phyloP scores from a whole-genome alignment of 1,140 invertebrate species.

The Wasmannia auropunctata region DNA sequence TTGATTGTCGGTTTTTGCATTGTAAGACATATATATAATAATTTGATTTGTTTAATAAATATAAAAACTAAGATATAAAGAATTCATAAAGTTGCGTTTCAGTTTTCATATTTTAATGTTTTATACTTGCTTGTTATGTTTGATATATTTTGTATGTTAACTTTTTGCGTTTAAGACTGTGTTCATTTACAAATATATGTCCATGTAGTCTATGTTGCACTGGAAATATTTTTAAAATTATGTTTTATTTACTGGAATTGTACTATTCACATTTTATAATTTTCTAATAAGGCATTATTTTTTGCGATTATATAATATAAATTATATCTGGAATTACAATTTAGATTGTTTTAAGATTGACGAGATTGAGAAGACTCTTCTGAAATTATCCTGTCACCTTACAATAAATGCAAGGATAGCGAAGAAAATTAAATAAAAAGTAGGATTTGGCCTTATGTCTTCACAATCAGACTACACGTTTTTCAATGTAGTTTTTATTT shows the following conservation, averaged over 20 bases:
- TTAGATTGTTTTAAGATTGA: no score
- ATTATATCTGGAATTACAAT: neutral
- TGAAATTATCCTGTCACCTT: neutral
- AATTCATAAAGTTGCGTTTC: neutral
- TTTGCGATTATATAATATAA: neutral
- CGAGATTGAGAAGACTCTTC: neutral
- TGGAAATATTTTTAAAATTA: neutral
- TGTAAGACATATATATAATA: neutral
- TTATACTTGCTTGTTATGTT: neutral
- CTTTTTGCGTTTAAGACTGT: neutral
- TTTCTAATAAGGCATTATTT: neutral
- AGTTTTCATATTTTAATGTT: constrained; percentile 7
- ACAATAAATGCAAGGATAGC: neutral
- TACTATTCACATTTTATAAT: neutral
- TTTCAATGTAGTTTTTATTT: constrained; percentile 75
- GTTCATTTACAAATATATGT: neutral
- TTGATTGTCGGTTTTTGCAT: neutral
- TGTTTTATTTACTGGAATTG: neutral
- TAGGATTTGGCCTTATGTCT: neutral
- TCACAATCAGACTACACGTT: constrained; percentile 15
- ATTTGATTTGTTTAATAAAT: neutral
- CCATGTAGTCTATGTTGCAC: neutral
- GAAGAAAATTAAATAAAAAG: neutral
- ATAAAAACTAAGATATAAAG: neutral
- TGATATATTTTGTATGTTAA: constrained; percentile 7